phyloP scores from a whole-genome alignment of 2,797 vertebrate species.

The Uromys caudimaculatus region DNA sequence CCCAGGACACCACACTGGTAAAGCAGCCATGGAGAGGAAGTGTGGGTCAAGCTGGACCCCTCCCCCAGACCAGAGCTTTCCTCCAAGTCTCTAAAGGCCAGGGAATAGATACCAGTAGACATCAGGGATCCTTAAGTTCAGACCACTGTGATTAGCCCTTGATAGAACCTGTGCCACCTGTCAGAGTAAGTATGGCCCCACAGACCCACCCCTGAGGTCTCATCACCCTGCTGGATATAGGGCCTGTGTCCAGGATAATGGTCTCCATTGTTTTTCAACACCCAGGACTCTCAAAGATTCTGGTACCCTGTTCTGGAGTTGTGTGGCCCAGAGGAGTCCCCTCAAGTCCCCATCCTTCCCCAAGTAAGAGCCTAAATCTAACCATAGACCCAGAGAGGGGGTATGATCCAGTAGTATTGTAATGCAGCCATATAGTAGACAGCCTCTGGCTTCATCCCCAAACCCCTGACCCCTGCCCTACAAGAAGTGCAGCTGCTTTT shows the following conservation, averaged over 20 bases:
- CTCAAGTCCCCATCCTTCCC: neutral
- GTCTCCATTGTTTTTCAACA: no score
- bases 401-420: fast-evolving
- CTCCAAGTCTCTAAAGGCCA: neutral
- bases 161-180: neutral
- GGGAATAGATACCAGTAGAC: neutral
- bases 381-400: neutral
- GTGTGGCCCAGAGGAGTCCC: neutral
- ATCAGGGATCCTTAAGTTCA: neutral
- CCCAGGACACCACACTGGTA: fast-evolving
- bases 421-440: fast-evolving
- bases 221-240: fast-evolving
- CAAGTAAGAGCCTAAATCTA: neutral
- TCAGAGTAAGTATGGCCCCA: no score
- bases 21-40: neutral
- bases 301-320: neutral
- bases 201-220: neutral
- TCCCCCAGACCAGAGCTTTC: neutral
- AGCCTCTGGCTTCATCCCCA: neutral
- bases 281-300: no score
- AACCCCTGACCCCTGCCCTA: neutral
- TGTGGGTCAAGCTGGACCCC: neutral
- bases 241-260: neutral
- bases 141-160: neutral
- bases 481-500: neutral